A percentile compares a stretch with the other conserved stretches of the same genome.
Evolutionary conservation across 2,888 invertebrate species (phyloP).

Genomic region (Parnassius orleans): DNA sequence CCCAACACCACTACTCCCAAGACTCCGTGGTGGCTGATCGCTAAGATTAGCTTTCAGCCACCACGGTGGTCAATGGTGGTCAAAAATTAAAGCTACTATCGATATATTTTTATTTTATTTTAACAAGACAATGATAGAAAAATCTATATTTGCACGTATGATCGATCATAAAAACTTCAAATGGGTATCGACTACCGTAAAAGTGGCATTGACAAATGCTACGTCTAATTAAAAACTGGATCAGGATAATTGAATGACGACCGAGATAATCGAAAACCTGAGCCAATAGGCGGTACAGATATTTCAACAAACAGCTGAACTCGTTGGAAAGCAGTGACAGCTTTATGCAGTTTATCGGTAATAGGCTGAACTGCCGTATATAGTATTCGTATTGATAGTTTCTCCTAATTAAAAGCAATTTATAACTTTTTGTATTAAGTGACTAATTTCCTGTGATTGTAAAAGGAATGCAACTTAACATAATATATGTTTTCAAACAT

Average conservation of each 20-base stretch:
- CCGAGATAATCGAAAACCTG: constrained; percentile 13
- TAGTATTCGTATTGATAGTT: constrained; percentile 15
- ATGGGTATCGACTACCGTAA: not conserved
- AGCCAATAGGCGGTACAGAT: constrained; percentile 14
- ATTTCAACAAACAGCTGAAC: constrained; percentile 17
- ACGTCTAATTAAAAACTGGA: constrained; percentile 13
- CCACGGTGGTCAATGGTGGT: too few relatives aligned
- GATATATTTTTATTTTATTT: too few relatives aligned
- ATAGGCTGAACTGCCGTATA: constrained; percentile 22
- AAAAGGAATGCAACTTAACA: constrained; percentile 7
- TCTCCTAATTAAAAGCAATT: constrained; percentile 27
- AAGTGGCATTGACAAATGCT: constrained; percentile 9
- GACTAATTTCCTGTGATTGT: constrained; percentile 17
- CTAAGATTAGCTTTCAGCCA: too few relatives aligned
- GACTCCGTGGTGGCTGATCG: too few relatives aligned
- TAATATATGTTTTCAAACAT: too few relatives aligned
- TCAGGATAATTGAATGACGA: constrained; percentile 11
- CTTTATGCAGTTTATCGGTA: constrained; percentile 22
- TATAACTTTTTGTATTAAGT: constrained; percentile 20
- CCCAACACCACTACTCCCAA: too few relatives aligned
- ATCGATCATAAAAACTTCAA: too few relatives aligned
- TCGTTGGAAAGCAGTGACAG: constrained; percentile 25
- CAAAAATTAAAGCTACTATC: too few relatives aligned
- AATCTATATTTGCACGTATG: too few relatives aligned
- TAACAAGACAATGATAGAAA: too few relatives aligned